Conservation (phyloP, 1,140 invertebrate genomes). For the Microplitis mediator region DNA sequence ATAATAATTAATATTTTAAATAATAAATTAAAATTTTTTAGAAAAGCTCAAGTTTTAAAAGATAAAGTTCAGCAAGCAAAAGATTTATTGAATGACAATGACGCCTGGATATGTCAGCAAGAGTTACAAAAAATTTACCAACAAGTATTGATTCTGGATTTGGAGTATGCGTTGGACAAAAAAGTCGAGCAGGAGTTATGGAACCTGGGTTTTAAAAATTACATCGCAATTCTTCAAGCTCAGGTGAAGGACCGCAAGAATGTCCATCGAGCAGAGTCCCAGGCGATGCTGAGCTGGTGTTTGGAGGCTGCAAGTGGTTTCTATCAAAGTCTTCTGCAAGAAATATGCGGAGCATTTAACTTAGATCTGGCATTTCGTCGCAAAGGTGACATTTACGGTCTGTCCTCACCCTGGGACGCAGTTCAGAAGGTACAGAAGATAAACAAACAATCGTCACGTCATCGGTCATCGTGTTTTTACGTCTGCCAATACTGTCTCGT, state of each 20-base stretch:
- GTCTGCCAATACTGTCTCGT: conserved; percentile 87
- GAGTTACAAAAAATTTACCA: conserved; percentile 79
- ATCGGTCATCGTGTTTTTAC: conserved; percentile 78
- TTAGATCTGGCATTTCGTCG: conserved; percentile 79
- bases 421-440: conserved; percentile 35
- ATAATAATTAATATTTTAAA: background rate
- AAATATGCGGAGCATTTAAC: conserved; percentile 81
- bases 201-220: conserved; percentile 88
- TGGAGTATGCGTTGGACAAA: conserved; percentile 87
- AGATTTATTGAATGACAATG: conserved; percentile 68
- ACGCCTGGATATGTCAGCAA: conserved; percentile 68
- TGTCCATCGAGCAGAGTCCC: conserved; percentile 72
- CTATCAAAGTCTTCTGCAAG: conserved; percentile 80
- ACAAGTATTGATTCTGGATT: conserved; percentile 77
- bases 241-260: conserved; percentile 81
- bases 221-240: conserved; percentile 78
- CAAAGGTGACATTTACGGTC: conserved; percentile 60
- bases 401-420: conserved; percentile 48
- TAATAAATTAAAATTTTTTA: conserved; percentile 38
- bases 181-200: conserved; percentile 90
- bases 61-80: conserved; percentile 69
- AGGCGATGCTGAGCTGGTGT: conserved; percentile 77
- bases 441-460: conserved; percentile 64
- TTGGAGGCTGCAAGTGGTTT: conserved; percentile 85
- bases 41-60: conserved; percentile 75